Percentiles rank a stretch among this genome's conserved stretches.
Evolutionary conservation across 2,113 vertebrate species (phyloP).

Genomic region (Tetrax tetrax): DNA sequence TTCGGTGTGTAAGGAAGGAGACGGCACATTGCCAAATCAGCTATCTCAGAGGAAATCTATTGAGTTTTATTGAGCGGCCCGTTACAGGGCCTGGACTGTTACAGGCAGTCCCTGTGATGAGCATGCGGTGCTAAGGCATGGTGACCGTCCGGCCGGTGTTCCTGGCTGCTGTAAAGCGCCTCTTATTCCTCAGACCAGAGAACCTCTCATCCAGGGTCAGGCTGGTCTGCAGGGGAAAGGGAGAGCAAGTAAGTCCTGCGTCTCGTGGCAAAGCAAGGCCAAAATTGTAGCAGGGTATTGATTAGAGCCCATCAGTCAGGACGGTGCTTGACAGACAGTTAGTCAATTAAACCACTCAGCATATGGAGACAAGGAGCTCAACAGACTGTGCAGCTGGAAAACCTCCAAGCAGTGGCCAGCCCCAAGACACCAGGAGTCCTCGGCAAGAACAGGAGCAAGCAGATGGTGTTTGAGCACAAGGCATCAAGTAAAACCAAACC

Average conservation of each 20-base stretch:
- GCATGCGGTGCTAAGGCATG: neutral
- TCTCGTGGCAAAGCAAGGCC: neutral
- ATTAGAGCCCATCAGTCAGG: conserved; percentile 47
- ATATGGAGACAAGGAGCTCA: neutral
- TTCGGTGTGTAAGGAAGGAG: conserved; percentile 2
- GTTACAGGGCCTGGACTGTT: neutral
- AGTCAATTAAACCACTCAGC: conserved; percentile 53
- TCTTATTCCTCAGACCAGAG: conserved; percentile 73
- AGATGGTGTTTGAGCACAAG: conserved; percentile 36
- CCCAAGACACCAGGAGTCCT: neutral
- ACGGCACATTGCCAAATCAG: neutral
- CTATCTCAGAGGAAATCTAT: conserved; percentile 13
- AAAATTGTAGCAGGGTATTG: neutral
- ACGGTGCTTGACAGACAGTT: conserved; percentile 5
- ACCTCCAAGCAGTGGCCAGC: conserved; percentile 35
- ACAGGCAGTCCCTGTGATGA: neutral
- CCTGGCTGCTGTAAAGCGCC: conserved; percentile 18
- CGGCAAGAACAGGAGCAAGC: conserved; percentile 41
- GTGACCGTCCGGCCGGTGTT: conserved; percentile 54
- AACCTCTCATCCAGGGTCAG: conserved; percentile 82
- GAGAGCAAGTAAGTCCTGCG: conserved; percentile 22
- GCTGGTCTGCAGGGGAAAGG: conserved; percentile 75
- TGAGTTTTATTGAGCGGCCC: neutral
- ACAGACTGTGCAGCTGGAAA: conserved; percentile 13
- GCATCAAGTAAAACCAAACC: neutral